These are phyloP conservation scores for Tetranychus truncatus DNA, from an alignment of 2,888 invertebrate species.

Conservation along the genomic window DNA sequence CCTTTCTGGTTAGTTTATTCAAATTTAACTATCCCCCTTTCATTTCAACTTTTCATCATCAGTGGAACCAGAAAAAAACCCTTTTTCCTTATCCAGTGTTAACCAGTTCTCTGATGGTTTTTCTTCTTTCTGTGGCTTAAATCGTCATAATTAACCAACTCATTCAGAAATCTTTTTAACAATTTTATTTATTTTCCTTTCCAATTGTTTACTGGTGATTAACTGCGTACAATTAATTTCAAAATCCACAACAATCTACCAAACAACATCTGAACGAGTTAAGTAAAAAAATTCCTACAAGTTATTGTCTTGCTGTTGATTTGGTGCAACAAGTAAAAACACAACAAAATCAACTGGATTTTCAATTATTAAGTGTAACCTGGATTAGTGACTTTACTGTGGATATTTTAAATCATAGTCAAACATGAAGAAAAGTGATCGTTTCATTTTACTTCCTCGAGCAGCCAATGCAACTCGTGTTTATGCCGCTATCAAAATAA, in stretches of 20 bases:
- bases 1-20: neutral
- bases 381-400: neutral
- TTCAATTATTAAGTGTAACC: neutral
- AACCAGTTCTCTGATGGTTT: neutral
- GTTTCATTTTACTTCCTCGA: constrained; percentile 6
- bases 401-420: neutral
- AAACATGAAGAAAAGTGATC: constrained; percentile 1
- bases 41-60: neutral
- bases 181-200: neutral
- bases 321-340: no score
- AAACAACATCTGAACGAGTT: no score
- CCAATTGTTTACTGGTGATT: no score
- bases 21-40: neutral
- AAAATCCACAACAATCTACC: no score
- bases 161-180: neutral
- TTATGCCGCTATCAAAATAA: neutral
- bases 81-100: neutral
- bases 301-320: no score
- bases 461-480: neutral
- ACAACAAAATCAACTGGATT: neutral
- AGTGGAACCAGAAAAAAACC: neutral
- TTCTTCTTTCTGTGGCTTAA: neutral
- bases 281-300: no score
- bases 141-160: neutral
- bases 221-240: no score